Conservation (phyloP, 2,888 invertebrate species). For the Digitonthophagus gazella region DNA sequence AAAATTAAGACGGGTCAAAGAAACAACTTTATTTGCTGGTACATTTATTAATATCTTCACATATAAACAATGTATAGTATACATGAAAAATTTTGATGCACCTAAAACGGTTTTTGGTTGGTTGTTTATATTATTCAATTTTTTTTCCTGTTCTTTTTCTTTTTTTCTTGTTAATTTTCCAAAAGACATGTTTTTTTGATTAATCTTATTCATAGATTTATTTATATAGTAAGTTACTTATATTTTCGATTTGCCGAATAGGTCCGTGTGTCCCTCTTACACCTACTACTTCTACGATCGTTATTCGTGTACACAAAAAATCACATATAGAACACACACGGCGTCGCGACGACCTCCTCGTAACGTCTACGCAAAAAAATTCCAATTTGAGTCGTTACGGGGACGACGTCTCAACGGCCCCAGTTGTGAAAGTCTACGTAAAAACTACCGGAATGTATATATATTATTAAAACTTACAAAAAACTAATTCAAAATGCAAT, state of each 20-base stretch:
- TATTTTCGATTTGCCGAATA: no score
- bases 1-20: no score
- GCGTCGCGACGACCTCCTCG: background rate
- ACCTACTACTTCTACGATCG: background rate
- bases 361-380: slow-evolving; percentile 1
- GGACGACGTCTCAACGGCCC: no score
- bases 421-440: background rate
- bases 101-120: background rate
- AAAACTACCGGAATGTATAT: slow-evolving; percentile 13
- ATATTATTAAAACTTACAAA: slow-evolving; percentile 11
- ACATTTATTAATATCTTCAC: slow-evolving; percentile 13
- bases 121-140: background rate
- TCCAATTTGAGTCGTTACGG: background rate
- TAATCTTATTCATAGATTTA: no score
- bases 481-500: background rate
- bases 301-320: slow-evolving; percentile 5
- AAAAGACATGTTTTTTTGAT: background rate
- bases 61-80: slow-evolving; percentile 12
- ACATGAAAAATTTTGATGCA: slow-evolving; percentile 5
- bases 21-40: background rate
- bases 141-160: background rate
- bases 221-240: no score
- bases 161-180: background rate
- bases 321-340: slow-evolving; percentile 13
- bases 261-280: background rate